Evolutionary conservation across 1,140 invertebrate genomes (phyloP).

Genomic region (Ceratosolen fusciceps): DNA sequence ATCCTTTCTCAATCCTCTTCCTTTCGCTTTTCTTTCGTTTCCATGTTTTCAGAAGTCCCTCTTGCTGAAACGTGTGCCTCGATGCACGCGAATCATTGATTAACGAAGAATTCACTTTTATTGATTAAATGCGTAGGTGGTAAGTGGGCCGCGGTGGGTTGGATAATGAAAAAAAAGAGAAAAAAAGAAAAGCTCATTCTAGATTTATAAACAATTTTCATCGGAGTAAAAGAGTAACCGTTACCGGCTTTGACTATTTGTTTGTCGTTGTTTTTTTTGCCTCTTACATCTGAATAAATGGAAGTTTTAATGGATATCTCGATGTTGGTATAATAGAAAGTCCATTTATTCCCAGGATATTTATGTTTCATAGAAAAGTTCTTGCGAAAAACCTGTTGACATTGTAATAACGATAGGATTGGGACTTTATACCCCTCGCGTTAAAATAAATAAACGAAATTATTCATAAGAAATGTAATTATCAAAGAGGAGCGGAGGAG

Average conservation of each 20-base stretch:
- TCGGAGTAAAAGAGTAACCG: background rate
- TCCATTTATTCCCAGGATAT: background rate
- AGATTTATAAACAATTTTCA: slow-evolving; percentile 17
- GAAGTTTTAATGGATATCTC: slow-evolving; percentile 19
- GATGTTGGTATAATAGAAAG: background rate
- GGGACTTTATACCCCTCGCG: background rate
- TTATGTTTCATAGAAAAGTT: background rate
- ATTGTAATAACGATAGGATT: background rate
- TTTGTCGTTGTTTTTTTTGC: no score
- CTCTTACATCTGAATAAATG: slow-evolving; percentile 5
- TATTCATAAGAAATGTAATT: background rate
- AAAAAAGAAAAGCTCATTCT: background rate
- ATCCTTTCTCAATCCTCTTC: no score
- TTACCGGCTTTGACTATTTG: background rate
- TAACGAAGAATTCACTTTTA: background rate
- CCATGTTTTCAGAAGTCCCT: no score
- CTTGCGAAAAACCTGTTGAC: slow-evolving; percentile 1
- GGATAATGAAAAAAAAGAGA: background rate
- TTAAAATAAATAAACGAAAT: background rate
- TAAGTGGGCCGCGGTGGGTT: no score
- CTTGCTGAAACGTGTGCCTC: no score
- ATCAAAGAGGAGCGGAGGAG: background rate
- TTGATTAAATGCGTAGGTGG: background rate
- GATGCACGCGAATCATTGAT: no score
- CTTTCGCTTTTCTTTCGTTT: no score